Evolutionary conservation across 2,113 vertebrate genomes (phyloP).

Genomic region (Asarcornis scutulata): DNA sequence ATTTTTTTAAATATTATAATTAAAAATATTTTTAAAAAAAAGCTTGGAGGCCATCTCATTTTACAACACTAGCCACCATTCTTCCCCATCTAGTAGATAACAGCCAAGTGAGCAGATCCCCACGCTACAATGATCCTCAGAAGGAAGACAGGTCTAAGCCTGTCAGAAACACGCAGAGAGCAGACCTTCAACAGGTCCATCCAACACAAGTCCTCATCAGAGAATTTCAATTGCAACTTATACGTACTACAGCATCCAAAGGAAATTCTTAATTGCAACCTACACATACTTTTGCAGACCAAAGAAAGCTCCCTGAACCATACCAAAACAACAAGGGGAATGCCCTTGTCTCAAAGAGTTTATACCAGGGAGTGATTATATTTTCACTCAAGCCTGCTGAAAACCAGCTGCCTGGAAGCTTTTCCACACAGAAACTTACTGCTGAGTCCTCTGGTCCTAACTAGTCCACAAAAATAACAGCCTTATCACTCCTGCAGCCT

Average conservation of each 20-base stretch:
- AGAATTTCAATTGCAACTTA: not conserved
- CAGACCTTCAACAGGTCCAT: not conserved
- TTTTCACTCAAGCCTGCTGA: not conserved
- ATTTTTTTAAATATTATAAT: not conserved
- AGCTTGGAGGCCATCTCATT: not conserved
- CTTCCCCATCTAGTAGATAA: not conserved
- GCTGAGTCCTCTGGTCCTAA: not conserved
- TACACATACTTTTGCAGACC: not conserved
- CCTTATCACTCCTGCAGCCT: not conserved
- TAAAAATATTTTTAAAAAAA: not conserved
- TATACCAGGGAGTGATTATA: not conserved
- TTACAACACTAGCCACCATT: not conserved
- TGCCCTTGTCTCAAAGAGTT: not conserved
- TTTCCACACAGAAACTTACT: not conserved
- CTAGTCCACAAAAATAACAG: not conserved
- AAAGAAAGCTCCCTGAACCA: not conserved
- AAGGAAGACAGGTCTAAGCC: not conserved
- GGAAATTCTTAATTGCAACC: not conserved
- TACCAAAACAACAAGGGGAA: not conserved
- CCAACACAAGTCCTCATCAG: not conserved
- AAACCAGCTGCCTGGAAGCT: not conserved
- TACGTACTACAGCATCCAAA: not conserved
- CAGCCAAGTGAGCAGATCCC: not conserved
- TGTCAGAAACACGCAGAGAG: not conserved
- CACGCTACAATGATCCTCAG: not conserved